Base-by-base conservation (phyloP, 2,113 vertebrate genomes). In the Elephantulus edwardii region DNA sequence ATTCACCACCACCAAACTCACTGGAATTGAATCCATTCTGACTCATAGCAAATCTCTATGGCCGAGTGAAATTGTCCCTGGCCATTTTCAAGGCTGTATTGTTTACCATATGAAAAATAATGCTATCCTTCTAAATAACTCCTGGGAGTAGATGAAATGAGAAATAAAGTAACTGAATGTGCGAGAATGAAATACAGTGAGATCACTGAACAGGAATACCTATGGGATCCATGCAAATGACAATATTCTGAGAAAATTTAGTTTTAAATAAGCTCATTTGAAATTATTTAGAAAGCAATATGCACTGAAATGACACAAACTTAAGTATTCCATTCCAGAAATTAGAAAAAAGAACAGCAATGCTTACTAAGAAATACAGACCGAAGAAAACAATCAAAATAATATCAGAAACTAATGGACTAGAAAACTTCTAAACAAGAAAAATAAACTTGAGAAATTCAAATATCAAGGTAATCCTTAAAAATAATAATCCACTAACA, bases 241-340 rank as follows among this genome's bases (percentile, higher is more conserved):
- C 0, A 38, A 58, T 78, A 76, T 48, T 81, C 75, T 70, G 44
- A 80, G 35, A 91, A 91, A 76, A 76, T 33, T 12, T 64, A 54
- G 17, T 24, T 22, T 82, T 90, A 68, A 83, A 74, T 79, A 17
- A 8, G 78, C 74, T 74, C 30, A 38, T 89, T 74, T 72, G 46
- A 62, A 66, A 66, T 77, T 95, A 72, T 60, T 82, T 66, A 74
- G 17, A 78, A 89, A 68, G 9, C 35, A 56, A 86, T 20, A 77
- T 33, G 44, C 50, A 48, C 26, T 68, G 54, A 66, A 48, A 50
- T 81, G 72, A 62, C 83, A 74, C 60, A 80, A 68, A 83, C 70
- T 66, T 81, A 74, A 86, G 2, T 8, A 68, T 44, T 88, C 35
- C 66, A 75, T 66, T 88, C 13, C 50, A 46, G 20, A 84, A 80